Percentiles rank a stretch among this genome's conserved stretches.
phyloP scores from a whole-genome alignment of 1,140 invertebrate genomes.

The Adelges cooleyi region DNA sequence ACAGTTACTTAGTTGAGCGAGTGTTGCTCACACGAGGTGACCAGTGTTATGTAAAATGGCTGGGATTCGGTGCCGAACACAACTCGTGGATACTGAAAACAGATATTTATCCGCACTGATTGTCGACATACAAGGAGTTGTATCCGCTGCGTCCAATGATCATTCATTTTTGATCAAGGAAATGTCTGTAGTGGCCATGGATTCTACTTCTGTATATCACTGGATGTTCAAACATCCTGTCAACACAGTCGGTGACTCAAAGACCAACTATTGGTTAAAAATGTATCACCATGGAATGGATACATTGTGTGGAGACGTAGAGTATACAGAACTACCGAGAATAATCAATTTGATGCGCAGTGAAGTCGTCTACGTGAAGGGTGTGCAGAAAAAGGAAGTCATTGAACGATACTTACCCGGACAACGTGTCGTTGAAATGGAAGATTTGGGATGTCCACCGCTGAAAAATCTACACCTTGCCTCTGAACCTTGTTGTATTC shows the following conservation, averaged over 20 bases:
- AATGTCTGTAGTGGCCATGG: not conserved
- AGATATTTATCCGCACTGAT: not conserved
- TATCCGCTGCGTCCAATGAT: not conserved
- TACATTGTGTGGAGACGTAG: too few species aligned
- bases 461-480: not conserved
- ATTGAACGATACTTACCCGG: not conserved
- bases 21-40: slow-evolving; percentile 20
- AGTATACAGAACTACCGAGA: not conserved
- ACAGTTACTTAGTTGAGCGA: slow-evolving; percentile 40
- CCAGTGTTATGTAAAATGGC: slow-evolving; percentile 28
- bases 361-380: not conserved
- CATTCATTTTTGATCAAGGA: not conserved
- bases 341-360: not conserved
- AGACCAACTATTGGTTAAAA: not conserved
- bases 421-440: not conserved
- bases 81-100: slow-evolving; percentile 10
- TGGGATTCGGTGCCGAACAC: slow-evolving; percentile 18
- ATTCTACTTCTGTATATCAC: not conserved
- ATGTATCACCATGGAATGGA: not conserved
- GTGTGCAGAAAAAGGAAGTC: not conserved
- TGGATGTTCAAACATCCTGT: not conserved
- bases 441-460: not conserved
- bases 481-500: not conserved
- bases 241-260: not conserved
- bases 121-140: not conserved